Evolutionary conservation across 2,888 invertebrate genomes (phyloP).

Genomic region (Erebia palarica): DNA sequence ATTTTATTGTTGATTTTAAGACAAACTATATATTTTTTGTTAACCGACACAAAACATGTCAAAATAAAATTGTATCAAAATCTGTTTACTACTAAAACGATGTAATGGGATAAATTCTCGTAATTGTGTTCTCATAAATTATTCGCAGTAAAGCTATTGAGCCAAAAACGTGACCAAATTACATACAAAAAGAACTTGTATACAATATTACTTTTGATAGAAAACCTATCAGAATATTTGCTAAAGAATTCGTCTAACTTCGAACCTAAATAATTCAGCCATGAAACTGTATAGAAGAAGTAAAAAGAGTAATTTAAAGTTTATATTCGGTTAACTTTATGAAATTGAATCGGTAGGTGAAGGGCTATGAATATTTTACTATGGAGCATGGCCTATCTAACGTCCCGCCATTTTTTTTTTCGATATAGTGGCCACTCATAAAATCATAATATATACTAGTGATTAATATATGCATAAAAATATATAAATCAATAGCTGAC

Average conservation of each 20-base stretch:
- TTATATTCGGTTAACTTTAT: conserved; percentile 1
- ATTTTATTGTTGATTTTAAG: no score
- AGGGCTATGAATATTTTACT: background rate
- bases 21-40: no score
- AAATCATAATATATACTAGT: background rate
- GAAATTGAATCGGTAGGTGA: background rate
- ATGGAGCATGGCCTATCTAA: background rate
- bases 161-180: background rate
- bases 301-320: conserved; percentile 9
- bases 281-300: background rate
- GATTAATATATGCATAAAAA: no score
- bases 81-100: background rate
- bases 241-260: conserved; percentile 8
- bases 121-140: background rate
- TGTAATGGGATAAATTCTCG: background rate
- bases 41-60: no score
- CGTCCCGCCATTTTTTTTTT: no score
- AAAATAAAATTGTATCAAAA: background rate
- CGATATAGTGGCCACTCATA: no score
- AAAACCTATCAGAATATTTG: background rate
- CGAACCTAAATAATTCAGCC: background rate
- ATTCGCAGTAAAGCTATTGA: background rate
- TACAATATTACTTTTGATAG: background rate
- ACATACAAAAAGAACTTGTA: background rate
- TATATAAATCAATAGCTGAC: no score